These are phyloP conservation scores for Resseliella maxima DNA, from an alignment of 2,888 invertebrate genomes.

Conservation along the genomic window DNA sequence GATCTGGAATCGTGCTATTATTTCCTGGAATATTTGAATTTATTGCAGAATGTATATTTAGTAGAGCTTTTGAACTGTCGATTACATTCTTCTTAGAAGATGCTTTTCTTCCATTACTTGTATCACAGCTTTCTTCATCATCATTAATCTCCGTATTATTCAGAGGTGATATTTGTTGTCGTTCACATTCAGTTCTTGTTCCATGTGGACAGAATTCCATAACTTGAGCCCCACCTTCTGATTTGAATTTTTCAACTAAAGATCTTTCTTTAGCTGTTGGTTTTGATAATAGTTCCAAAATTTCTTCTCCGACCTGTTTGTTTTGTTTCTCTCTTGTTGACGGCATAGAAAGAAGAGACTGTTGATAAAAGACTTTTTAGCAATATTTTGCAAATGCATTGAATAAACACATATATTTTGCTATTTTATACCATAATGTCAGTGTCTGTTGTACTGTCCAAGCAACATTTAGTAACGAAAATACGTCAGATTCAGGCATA, in stretches of 20 bases:
- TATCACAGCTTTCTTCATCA: constrained; percentile 61
- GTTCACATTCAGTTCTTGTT: constrained; percentile 87
- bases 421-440: constrained; percentile 75
- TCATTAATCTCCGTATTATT: constrained; percentile 64
- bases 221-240: constrained; percentile 92
- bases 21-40: background rate
- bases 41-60: background rate
- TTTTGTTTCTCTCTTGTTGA: constrained; percentile 95
- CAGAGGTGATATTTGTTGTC: constrained; percentile 68
- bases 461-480: too few species aligned
- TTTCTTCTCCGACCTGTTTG: constrained; percentile 95
- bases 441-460: constrained; percentile 66
- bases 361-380: background rate
- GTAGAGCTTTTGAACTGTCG: background rate
- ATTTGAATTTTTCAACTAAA: constrained; percentile 94
- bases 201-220: constrained; percentile 98
- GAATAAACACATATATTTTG: background rate
- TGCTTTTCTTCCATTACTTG: background rate
- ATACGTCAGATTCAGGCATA: too few species aligned
- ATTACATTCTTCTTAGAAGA: background rate
- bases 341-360: constrained; percentile 70
- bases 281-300: constrained; percentile 90
- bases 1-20: background rate
- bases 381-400: constrained; percentile 56
- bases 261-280: constrained; percentile 97